Percentiles rank a stretch among this genome's conserved stretches.
These are phyloP conservation scores for Bufo bufo DNA, from an alignment of 2,113 vertebrate genomes.

Conservation along the genomic window DNA sequence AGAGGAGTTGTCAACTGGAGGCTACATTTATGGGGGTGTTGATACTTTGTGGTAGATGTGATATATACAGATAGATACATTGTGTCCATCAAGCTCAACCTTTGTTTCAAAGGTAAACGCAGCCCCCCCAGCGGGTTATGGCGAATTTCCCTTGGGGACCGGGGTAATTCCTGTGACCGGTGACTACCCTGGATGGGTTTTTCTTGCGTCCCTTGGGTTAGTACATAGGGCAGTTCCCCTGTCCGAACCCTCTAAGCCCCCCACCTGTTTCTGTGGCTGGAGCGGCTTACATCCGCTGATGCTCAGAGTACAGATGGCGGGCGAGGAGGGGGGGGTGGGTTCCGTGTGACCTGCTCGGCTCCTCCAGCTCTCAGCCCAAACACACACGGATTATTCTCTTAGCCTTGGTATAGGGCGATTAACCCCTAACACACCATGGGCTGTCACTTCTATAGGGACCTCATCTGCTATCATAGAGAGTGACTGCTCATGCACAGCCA, in stretches of 20 bases:
- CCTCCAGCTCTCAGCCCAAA: conserved; percentile 58
- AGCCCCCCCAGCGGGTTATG: too few species aligned
- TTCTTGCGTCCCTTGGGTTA: neutral
- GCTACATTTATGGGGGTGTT: neutral
- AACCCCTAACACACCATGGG: conserved; percentile 54
- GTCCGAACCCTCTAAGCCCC: neutral
- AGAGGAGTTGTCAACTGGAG: too few species aligned
- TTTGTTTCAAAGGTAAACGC: too few species aligned
- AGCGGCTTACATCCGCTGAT: conserved; percentile 49
- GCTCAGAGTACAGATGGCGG: conserved; percentile 60
- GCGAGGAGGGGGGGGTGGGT: neutral
- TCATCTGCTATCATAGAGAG: neutral
- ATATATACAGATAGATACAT: too few species aligned
- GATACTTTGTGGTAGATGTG: too few species aligned
- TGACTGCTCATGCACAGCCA: too few species aligned
- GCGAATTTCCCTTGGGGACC: too few species aligned
- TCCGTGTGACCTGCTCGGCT: conserved; percentile 34
- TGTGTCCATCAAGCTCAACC: too few species aligned
- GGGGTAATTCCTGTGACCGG: neutral
- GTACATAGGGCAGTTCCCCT: neutral
- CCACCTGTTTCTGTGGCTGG: neutral
- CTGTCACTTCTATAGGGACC: neutral
- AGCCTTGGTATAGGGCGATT: conserved; percentile 59
- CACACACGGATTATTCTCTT: conserved; percentile 66
- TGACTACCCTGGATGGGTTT: neutral